Evolutionary conservation across 1,140 invertebrate species (phyloP).

Genomic region (Zaprionus inermis): DNA sequence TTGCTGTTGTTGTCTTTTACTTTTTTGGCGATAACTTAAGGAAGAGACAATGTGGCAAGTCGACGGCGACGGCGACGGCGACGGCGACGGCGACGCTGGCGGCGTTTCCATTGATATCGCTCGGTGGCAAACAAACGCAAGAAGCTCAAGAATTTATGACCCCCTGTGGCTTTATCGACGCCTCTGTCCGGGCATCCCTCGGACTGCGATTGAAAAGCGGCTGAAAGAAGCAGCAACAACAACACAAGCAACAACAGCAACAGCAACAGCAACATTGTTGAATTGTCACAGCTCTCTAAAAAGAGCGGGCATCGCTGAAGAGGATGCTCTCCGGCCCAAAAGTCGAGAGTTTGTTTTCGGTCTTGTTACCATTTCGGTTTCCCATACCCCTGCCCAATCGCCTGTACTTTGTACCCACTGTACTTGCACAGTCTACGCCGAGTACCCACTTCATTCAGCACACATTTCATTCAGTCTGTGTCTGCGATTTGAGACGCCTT

Average conservation of each 20-base stretch:
- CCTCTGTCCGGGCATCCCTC: constrained; percentile 59
- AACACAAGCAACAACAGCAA: not conserved
- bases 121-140: constrained; percentile 70
- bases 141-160: constrained; percentile 81
- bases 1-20: constrained; percentile 17
- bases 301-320: not conserved
- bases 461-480: constrained; percentile 62
- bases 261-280: constrained; percentile 14
- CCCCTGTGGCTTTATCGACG: constrained; percentile 80
- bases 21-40: constrained; percentile 78
- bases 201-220: constrained; percentile 66
- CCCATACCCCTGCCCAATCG: constrained; percentile 25
- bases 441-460: constrained; percentile 76
- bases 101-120: constrained; percentile 73
- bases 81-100: constrained; percentile 60
- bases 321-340: constrained; percentile 5
- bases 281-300: constrained; percentile 34
- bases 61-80: constrained; percentile 45
- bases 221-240: constrained; percentile 61
- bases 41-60: constrained; percentile 51
- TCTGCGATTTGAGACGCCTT: constrained; percentile 58
- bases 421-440: not conserved
- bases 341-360: constrained; percentile 26
- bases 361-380: constrained; percentile 37
- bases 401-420: constrained; percentile 13